Evolutionary conservation across 2,797 vertebrate species (phyloP).

Genomic region (Heteromormyrus szaboi): DNA sequence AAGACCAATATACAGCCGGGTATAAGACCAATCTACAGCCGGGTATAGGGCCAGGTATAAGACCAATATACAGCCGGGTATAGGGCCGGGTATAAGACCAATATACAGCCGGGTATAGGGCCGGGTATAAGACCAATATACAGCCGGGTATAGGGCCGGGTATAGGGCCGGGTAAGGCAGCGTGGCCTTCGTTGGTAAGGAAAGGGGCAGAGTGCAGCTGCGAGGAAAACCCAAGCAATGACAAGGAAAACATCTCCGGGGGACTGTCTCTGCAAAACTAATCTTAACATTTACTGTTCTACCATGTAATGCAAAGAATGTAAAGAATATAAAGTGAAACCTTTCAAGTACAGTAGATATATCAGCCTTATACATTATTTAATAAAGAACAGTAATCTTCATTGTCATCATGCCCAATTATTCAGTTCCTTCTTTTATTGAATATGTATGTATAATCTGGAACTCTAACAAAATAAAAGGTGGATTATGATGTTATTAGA

Average conservation of each 20-base stretch:
- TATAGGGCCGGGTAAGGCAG: too few relatives aligned
- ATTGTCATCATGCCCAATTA: background rate
- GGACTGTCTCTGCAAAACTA: background rate
- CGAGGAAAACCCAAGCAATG: constrained; percentile 70
- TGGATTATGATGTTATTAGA: constrained; percentile 48
- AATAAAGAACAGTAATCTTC: background rate
- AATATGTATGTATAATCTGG: background rate
- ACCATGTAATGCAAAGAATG: background rate
- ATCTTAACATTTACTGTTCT: background rate
- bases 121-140: too few relatives aligned
- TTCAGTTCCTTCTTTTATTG: background rate
- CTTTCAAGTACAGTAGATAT: background rate
- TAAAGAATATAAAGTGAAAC: background rate
- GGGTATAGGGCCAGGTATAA: too few relatives aligned
- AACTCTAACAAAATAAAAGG: constrained; percentile 28
- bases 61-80: too few relatives aligned
- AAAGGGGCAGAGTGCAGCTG: constrained; percentile 76
- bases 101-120: too few relatives aligned
- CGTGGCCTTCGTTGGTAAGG: background rate
- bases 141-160: too few relatives aligned
- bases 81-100: too few relatives aligned
- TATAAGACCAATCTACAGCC: too few relatives aligned
- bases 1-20: background rate
- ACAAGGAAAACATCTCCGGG: constrained; percentile 41
- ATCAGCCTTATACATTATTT: background rate